A percentile compares a stretch with the other conserved stretches of the same genome.
phyloP scores from a whole-genome alignment of 2,888 invertebrate species.

The Norana najaformis region DNA sequence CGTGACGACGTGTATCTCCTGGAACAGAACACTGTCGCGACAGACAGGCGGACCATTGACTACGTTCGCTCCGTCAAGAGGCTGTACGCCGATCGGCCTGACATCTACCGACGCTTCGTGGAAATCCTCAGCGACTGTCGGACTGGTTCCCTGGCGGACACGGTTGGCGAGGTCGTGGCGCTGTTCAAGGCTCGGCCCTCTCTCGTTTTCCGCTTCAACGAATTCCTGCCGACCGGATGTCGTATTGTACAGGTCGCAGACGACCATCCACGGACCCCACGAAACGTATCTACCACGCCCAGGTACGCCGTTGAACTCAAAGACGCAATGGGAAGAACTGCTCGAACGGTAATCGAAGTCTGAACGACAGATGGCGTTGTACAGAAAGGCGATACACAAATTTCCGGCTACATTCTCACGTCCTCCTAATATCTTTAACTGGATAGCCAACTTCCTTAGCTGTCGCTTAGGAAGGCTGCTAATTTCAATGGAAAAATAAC shows the following conservation, averaged over 20 bases:
- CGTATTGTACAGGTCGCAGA: constrained; percentile 8
- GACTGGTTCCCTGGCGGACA: background rate
- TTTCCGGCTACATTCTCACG: background rate
- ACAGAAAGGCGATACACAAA: background rate
- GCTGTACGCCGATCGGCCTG: constrained; percentile 29
- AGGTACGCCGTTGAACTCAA: background rate
- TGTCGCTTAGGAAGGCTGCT: too few relatives aligned
- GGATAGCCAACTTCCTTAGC: too few relatives aligned
- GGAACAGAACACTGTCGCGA: background rate
- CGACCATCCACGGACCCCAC: background rate
- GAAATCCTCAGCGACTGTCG: constrained; percentile 36
- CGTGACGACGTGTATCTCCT: background rate
- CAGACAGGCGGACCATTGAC: background rate
- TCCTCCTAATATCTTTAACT: too few relatives aligned
- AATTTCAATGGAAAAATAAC: too few relatives aligned
- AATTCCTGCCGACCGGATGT: constrained; percentile 43
- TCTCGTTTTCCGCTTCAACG: constrained; percentile 44
- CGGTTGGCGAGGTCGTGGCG: constrained; percentile 31
- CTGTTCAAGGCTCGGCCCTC: constrained; percentile 36
- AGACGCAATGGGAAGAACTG: background rate
- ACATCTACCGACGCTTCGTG: constrained; percentile 37
- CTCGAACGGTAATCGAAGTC: background rate
- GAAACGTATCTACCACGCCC: background rate
- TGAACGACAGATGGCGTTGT: background rate
- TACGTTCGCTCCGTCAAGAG: constrained; percentile 38